Evolutionary conservation across 2,888 invertebrate species (phyloP), one percentile per base, ranked within the genome.

Genomic region (Drosophila anomelani): DNA sequence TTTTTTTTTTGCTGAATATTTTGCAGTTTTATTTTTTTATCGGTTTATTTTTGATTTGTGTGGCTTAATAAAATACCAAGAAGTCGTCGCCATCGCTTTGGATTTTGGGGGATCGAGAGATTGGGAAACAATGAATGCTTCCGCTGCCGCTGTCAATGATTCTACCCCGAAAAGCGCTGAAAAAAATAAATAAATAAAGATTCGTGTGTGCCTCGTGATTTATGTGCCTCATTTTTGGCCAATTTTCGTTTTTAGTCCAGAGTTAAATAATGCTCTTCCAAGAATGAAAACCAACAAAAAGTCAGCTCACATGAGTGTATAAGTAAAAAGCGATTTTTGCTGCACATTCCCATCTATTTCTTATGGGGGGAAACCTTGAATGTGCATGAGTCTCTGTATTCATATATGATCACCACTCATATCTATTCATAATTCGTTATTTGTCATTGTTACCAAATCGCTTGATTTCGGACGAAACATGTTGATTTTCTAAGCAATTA

Each of bases 21-120:
- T 81, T 86, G 54, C 55, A 41, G 46, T 8, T 38, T 51, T 44
- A 10, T 17, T 17, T 9, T 72, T 55, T 49, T 20, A 46, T 69
- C 36, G 36, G 66, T 74, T 59, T 60, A 26, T 57, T 75, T 77
- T 85, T 85, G 82, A 87, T 87, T 87, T 86, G 85, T 86, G 88
- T 89, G 88, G 85, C 89, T 89, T 89, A 89, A 87, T 89, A 89
- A 86, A 86, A 86, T 86, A 86, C 85, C 88, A 76, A 89, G 85
- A 86, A 86, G 81, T 80, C 79, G 71, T 76, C 76, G 79, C 56
- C 67, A 57, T 63, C 75, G 68, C 54, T 71, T 34, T 7, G 39
- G 57, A 56, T 56, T 64, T 67, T 61, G 63, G 64, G 60, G 78
- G 56, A 80, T 84, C 74, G 87, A 78, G 60, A 75, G 83, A 83